These are phyloP conservation scores for Tragopan temminckii DNA, from an alignment of 2,797 vertebrate genomes.

Conservation along the genomic window DNA sequence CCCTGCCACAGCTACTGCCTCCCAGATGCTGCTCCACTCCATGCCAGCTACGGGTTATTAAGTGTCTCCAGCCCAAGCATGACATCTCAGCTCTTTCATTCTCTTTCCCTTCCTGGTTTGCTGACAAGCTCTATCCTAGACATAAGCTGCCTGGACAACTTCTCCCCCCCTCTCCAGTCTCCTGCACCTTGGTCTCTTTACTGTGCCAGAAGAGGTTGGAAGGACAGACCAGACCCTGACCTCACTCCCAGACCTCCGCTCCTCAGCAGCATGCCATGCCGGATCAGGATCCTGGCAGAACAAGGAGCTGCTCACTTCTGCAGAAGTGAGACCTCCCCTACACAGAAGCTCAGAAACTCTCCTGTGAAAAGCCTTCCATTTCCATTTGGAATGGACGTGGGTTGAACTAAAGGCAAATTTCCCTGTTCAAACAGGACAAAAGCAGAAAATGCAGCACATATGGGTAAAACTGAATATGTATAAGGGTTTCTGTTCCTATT, in stretches of 20 bases:
- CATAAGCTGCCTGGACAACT: background rate
- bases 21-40: background rate
- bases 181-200: background rate
- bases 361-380: background rate
- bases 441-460: constrained; percentile 21
- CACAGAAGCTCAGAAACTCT: background rate
- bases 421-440: background rate
- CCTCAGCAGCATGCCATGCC: background rate
- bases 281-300: background rate
- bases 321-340: background rate
- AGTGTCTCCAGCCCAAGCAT: background rate
- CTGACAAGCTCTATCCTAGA: background rate
- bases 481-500: background rate
- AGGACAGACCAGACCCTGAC: background rate
- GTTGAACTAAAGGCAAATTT: background rate
- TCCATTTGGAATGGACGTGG: background rate
- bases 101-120: background rate
- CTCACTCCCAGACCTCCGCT: background rate
- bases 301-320: background rate
- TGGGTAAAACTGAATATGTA: background rate
- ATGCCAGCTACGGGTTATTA: background rate
- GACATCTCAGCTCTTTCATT: background rate
- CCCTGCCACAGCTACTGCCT: background rate
- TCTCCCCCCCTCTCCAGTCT: too few relatives aligned
- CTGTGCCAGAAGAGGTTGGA: background rate